phyloP scores from a whole-genome alignment of 2,113 vertebrate genomes.

The Cryptotis parvus region DNA sequence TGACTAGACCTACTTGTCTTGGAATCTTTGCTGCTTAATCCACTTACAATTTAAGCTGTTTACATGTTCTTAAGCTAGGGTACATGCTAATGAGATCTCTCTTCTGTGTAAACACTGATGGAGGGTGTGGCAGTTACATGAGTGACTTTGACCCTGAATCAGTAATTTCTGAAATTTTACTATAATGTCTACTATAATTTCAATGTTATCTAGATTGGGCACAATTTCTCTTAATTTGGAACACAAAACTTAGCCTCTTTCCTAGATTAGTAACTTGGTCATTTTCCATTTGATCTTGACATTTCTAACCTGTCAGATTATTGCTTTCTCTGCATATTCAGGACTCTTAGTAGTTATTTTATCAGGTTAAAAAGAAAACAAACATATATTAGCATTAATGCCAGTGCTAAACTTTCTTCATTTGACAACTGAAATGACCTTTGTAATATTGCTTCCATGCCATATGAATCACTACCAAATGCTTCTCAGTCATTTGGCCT shows the following conservation, averaged over 20 bases:
- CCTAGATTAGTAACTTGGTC: not conserved
- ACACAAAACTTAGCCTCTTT: not conserved
- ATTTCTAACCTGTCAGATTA: not conserved
- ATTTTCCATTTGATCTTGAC: not conserved
- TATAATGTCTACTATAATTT: no score
- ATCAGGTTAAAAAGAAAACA: not conserved
- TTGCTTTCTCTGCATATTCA: constrained; percentile 6
- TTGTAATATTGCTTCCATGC: not conserved
- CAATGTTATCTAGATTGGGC: no score
- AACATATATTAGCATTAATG: not conserved
- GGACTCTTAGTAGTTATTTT: not conserved
- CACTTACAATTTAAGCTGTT: no score
- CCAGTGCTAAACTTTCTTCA: not conserved
- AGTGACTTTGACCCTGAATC: no score
- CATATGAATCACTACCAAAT: not conserved
- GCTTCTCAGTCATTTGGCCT: not conserved
- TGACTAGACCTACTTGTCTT: no score
- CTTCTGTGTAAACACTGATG: no score
- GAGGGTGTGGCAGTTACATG: no score
- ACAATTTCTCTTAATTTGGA: no score
- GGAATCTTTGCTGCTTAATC: no score
- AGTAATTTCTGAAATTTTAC: no score
- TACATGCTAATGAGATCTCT: no score
- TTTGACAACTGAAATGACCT: constrained; percentile 47
- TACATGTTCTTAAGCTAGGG: no score